Evolutionary conservation across 2,797 vertebrate genomes (phyloP), one percentile per base, ranked within the genome.

Genomic region (Paratrypauchen microcephalus): DNA sequence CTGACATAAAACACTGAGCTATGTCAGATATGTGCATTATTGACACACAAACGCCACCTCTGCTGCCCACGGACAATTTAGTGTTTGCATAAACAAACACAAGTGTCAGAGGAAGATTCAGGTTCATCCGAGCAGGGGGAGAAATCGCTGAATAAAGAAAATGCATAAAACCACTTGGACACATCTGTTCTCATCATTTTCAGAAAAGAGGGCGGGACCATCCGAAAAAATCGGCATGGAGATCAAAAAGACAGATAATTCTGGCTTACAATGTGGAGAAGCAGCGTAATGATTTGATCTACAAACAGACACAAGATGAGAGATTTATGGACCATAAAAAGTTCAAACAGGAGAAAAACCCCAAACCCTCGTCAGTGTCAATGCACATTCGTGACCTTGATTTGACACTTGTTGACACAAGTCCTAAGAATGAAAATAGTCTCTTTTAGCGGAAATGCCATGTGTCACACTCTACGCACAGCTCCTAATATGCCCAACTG

Each of bases 401-500:
- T 84, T 83, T 19, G 76, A 80, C 85, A 87, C 78, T 86, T 85
- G 83, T 82, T 86, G 80, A 24, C 23, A 56, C 12, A 26, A 55
- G 19, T 55, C 54, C 13, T 26, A 26, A 55, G n/a, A 54, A 7
- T 54, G 19, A 52, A 52, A 52, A 57, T 26, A 57, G 12, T 13
- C 26, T 73, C 82, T 87, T 89, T 91, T 89, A 90, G 88, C 85
- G 87, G 86, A 91, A 92, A 90, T 84, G 82, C 59, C 21, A 75
- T 64, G 76, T 88, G 87, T 91, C 90, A 90, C 81, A 82, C 82
- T 32, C 70, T 69, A 75, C 58, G 18, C 89, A 89, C 90, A 81
- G 86, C 85, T 88, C 87, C 15, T 89, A 90, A 90, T 92, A 91
- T 92, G 87, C 92, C 90, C 90, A 92, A 93, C 91, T 92, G 85